These are phyloP conservation scores for Atlantisia rogersi DNA, from an alignment of 2,113 vertebrate species.

Conservation along the genomic window DNA sequence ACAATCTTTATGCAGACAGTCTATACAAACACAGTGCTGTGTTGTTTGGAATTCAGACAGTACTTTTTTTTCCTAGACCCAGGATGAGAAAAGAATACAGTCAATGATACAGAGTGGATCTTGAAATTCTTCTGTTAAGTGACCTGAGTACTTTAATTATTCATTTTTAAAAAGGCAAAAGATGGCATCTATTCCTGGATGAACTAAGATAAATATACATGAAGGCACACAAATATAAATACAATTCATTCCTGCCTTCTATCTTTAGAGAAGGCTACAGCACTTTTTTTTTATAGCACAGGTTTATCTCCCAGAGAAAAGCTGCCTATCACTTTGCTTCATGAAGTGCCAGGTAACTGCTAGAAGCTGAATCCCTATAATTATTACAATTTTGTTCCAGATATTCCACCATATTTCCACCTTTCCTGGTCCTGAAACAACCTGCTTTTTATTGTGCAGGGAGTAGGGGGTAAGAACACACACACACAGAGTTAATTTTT, in stretches of 20 bases:
- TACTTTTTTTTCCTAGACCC: background rate
- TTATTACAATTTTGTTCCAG: background rate
- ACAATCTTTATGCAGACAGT: background rate
- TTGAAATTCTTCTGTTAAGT: background rate
- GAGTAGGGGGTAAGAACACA: background rate
- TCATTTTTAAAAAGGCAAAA: background rate
- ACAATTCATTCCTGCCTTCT: background rate
- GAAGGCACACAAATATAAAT: background rate
- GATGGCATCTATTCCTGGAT: background rate
- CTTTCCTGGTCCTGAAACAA: background rate
- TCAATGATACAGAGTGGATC: background rate
- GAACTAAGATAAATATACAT: background rate
- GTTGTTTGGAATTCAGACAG: background rate
- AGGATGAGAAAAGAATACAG: background rate
- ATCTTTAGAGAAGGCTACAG: background rate
- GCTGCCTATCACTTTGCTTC: background rate
- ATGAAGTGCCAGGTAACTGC: background rate
- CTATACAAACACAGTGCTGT: background rate
- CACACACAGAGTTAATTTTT: constrained; percentile 22
- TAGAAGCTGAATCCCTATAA: background rate
- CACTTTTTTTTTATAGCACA: too few species aligned
- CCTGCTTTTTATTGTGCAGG: background rate
- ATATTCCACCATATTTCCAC: background rate
- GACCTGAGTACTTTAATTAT: background rate
- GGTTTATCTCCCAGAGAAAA: background rate